A percentile compares a stretch with the other conserved stretches of the same genome.
These are phyloP conservation scores for Gymnocephalus cernua DNA, from an alignment of 2,113 vertebrate species.

Conservation along the genomic window DNA sequence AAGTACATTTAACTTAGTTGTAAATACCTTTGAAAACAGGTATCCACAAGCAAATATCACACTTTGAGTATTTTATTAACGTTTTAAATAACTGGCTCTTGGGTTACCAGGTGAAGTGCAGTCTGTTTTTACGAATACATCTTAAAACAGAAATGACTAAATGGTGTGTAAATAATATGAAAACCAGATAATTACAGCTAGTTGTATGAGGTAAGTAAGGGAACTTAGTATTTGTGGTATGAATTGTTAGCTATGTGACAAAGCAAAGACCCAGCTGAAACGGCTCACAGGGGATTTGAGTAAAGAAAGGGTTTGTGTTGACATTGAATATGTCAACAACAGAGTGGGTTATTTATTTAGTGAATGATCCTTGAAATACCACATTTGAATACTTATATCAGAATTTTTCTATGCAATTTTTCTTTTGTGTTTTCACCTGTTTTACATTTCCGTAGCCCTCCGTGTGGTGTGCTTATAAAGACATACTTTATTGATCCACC, in stretches of 20 bases:
- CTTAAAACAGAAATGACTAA: not conserved
- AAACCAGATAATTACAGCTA: slow-evolving; percentile 15
- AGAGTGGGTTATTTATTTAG: not conserved
- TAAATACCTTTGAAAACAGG: too few relatives aligned
- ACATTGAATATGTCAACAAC: not conserved
- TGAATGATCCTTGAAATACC: not conserved
- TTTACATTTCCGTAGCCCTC: not conserved
- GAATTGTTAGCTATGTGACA: not conserved
- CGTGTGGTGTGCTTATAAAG: not conserved
- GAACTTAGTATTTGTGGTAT: slow-evolving; percentile 18
- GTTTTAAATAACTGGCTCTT: not conserved
- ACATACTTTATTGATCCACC: too few relatives aligned
- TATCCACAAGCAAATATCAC: not conserved
- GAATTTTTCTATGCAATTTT: not conserved
- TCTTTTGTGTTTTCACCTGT: not conserved
- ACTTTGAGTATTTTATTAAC: not conserved
- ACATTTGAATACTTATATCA: not conserved
- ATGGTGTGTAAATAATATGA: not conserved
- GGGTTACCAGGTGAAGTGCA: not conserved
- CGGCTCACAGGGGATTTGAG: not conserved
- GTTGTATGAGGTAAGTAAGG: slow-evolving; percentile 6
- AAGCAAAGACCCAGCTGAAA: not conserved
- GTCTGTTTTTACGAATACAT: not conserved
- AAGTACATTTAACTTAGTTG: not conserved
- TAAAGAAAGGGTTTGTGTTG: slow-evolving; percentile 20